Conservation (phyloP, 1,140 invertebrate species). For the Monochamus saltuarius region DNA sequence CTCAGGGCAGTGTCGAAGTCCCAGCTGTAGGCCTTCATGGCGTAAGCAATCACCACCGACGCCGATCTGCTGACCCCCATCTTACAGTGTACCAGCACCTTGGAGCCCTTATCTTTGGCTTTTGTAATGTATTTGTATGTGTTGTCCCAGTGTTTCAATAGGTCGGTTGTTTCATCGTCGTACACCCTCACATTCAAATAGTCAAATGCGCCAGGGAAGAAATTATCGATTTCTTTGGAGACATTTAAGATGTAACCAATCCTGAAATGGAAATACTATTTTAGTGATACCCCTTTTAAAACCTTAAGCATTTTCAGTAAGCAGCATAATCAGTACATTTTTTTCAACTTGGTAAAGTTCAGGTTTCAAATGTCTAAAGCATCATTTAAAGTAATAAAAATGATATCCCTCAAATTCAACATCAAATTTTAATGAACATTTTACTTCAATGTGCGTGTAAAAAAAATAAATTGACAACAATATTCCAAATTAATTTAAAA, state of each 20-base stretch:
- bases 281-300: no score
- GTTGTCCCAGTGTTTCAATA: slow-evolving; percentile 95
- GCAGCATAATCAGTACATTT: background rate
- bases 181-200: slow-evolving; percentile 96
- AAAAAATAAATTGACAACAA: no score
- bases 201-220: slow-evolving; percentile 95
- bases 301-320: no score
- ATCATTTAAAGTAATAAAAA: slow-evolving; percentile 3
- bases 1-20: slow-evolving; percentile 84
- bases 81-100: slow-evolving; percentile 96
- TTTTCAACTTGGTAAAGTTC: slow-evolving; percentile 1
- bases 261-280: slow-evolving; percentile 60
- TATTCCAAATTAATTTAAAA: background rate
- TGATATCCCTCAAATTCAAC: no score
- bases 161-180: slow-evolving; percentile 94
- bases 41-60: slow-evolving; percentile 96
- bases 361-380: slow-evolving; percentile 10
- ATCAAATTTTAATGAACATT: no score
- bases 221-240: slow-evolving; percentile 98
- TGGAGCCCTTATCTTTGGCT: slow-evolving; percentile 77
- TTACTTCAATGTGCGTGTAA: no score
- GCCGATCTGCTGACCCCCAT: slow-evolving; percentile 99
- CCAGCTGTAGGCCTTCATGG: slow-evolving; percentile 97
- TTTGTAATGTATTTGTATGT: slow-evolving; percentile 96
- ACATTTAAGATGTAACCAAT: slow-evolving; percentile 96